These are phyloP conservation scores for Cuniculus paca DNA, from an alignment of 2,797 vertebrate species.

Conservation along the genomic window DNA sequence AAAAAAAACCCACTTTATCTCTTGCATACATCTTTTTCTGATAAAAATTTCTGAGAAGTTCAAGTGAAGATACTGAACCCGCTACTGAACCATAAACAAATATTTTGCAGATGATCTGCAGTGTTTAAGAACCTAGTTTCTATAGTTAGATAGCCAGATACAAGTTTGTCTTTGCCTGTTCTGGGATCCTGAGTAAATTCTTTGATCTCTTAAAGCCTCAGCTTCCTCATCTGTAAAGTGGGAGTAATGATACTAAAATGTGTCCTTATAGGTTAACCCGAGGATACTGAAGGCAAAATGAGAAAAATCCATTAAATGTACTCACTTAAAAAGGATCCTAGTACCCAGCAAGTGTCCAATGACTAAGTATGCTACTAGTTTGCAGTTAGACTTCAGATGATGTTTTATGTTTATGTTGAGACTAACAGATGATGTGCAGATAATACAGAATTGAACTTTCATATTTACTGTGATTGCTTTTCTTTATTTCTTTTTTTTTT, in stretches of 20 bases:
- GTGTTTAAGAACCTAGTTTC: neutral
- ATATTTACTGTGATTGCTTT: constrained; percentile 10
- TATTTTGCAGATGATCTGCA: neutral
- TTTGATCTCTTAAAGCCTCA: neutral
- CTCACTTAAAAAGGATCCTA: neutral
- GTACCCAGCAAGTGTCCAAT: neutral
- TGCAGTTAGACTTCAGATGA: neutral
- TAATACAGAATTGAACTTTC: neutral
- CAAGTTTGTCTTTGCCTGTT: neutral
- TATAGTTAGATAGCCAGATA: neutral
- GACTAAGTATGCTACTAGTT: constrained; percentile 5
- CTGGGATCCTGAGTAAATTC: neutral
- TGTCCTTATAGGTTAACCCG: neutral
- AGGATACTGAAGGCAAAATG: neutral
- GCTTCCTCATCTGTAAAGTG: constrained; percentile 36
- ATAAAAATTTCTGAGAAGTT: constrained; percentile 33
- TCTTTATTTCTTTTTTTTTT: neutral
- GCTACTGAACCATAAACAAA: neutral
- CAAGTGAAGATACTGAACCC: neutral
- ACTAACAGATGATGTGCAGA: neutral
- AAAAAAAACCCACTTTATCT: neutral
- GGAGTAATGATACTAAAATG: neutral
- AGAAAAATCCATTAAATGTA: constrained; percentile 1
- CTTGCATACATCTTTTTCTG: constrained; percentile 25
- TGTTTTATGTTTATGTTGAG: constrained; percentile 4